phyloP scores from a whole-genome alignment of 2,797 vertebrate species.

The Typhlichthys subterraneus region DNA sequence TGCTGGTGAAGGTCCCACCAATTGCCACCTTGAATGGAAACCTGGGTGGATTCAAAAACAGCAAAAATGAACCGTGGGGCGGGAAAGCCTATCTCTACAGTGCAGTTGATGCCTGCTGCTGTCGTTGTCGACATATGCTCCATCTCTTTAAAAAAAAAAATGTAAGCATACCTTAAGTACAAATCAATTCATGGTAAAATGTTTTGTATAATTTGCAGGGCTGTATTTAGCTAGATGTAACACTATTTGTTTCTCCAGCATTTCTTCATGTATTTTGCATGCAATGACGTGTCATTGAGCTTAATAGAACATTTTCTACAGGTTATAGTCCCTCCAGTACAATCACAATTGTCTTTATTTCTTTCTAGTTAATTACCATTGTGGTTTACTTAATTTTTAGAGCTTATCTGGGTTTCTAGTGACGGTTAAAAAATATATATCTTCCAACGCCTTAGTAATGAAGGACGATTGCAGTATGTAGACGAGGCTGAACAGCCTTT shows the following conservation, averaged over 20 bases:
- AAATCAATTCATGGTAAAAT: neutral
- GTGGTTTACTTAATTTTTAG: neutral
- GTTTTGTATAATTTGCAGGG: constrained; percentile 10
- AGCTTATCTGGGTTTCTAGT: neutral
- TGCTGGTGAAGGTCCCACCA: constrained; percentile 98
- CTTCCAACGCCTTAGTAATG: constrained; percentile 17
- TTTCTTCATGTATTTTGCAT: constrained; percentile 12
- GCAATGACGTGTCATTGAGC: constrained; percentile 23
- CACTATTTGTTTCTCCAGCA: constrained; percentile 15
- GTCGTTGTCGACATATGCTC: constrained; percentile 33
- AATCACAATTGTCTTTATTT: neutral
- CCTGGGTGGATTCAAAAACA: constrained; percentile 89
- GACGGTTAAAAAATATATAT: constrained; percentile 13
- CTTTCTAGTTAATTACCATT: neutral
- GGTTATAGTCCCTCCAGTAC: constrained; percentile 2
- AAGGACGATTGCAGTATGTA: constrained; percentile 54
- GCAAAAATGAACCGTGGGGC: constrained; percentile 78
- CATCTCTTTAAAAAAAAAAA: constrained; percentile 10
- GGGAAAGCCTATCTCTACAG: constrained; percentile 76
- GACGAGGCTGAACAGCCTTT: constrained; percentile 62
- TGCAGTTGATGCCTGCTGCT: constrained; percentile 61
- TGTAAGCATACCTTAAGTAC: neutral
- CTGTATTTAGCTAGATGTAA: constrained; percentile 22
- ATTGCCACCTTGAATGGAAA: constrained; percentile 99
- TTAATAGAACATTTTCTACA: constrained; percentile 12